Evolutionary conservation across 1,140 invertebrate species (phyloP), one percentile per base, ranked within the genome.

Genomic region (Tachypleus tridentatus): DNA sequence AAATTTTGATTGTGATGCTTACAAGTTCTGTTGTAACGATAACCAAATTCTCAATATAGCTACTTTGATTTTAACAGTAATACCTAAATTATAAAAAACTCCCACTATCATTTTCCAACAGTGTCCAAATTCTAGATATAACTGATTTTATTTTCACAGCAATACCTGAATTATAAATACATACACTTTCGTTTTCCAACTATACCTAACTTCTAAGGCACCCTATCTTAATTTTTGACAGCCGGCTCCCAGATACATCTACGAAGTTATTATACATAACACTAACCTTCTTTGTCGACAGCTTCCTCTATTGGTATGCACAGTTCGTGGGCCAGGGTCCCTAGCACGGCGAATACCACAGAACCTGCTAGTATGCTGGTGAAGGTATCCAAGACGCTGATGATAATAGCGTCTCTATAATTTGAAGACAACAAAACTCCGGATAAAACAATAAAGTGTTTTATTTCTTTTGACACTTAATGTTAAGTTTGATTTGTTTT

Each of bases 281-380:
- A 29, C 48, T 29, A 29, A 67, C 66, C 66, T 64, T 67, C 67
- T 51, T 69, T 60, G 11, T 64, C 57, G 0, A 69, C 69, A 29
- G 71, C 70, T 8, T 69, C 67, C 3, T 50, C 51, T 48, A 71
- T 67, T 8, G 63, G 50, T 51, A 67, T 66, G 8, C 56, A 48
- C 47, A 64, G 65, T 61, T 78, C 75, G 57, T 75, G 69, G 29
- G 70, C 56, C 49, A 71, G 51, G 3, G 68, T 67, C 4, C 70
- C 70, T 3, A 71, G 59, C 4, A 71, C 67, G 8, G 70, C 64
- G 54, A 71, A 71, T 49, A 67, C 69, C 91, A 4, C 91, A 91
- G 62, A 89, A 85, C 90, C 91, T 8, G 91, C 87, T 51, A 94
- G 75, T 5, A 94, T 76, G 70, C 88, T 91, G 0, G 91, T 93